A percentile compares a stretch with the other conserved stretches of the same genome.
Evolutionary conservation across 1,140 invertebrate genomes (phyloP).

Genomic region (Telenomus remus): DNA sequence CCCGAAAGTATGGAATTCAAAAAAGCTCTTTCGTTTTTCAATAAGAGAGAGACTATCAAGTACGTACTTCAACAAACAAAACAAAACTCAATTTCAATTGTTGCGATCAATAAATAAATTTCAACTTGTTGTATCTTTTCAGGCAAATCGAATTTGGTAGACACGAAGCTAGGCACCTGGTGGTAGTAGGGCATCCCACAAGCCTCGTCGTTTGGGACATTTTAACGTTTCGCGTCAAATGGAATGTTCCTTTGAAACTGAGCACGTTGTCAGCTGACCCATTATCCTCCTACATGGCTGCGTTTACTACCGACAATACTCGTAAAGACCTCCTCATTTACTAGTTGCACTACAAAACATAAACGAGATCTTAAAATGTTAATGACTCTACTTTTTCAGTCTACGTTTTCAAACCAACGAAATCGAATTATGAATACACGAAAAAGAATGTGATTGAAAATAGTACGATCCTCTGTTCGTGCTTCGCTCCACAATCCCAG

Average conservation of each 20-base stretch:
- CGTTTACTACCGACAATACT: constrained; percentile 79
- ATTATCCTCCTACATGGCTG: constrained; percentile 80
- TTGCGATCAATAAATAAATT: not conserved
- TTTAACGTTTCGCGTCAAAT: constrained; percentile 79
- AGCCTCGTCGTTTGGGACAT: constrained; percentile 84
- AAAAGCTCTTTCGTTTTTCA: constrained; percentile 69
- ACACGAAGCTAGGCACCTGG: constrained; percentile 79
- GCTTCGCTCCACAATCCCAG: constrained; percentile 75
- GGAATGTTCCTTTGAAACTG: constrained; percentile 77
- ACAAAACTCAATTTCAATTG: not conserved
- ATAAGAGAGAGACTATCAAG: constrained; percentile 67
- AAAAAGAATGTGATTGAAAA: constrained; percentile 73
- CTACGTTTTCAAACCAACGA: constrained; percentile 78
- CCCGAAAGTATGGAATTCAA: constrained; percentile 77
- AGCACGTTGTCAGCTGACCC: constrained; percentile 78
- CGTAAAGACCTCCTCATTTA: constrained; percentile 69
- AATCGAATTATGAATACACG: constrained; percentile 75
- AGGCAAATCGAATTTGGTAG: constrained; percentile 81
- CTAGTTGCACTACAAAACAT: too few relatives aligned
- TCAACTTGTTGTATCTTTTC: constrained; percentile 6
- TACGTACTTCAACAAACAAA: constrained; percentile 44
- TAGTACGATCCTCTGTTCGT: constrained; percentile 70
- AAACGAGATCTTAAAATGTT: constrained; percentile 19
- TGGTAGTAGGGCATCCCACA: constrained; percentile 77
- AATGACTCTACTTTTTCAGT: constrained; percentile 70